These are phyloP conservation scores for Melinaea marsaeus DNA, from an alignment of 2,888 invertebrate genomes.

Conservation along the genomic window DNA sequence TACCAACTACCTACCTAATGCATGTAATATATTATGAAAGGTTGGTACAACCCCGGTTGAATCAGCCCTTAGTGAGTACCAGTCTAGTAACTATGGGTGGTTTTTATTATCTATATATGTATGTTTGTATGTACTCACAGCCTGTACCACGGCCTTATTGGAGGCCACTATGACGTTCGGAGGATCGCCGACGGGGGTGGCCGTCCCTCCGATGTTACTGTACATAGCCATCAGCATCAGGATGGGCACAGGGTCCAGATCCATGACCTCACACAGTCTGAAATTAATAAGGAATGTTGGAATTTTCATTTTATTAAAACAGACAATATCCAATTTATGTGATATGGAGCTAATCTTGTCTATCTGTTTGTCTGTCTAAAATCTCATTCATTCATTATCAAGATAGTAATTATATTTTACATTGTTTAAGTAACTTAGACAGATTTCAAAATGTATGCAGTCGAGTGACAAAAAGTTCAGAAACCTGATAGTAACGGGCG, in stretches of 20 bases:
- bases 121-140: constrained; percentile 68
- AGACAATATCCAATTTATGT: too few relatives aligned
- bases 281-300: constrained; percentile 23
- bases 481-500: constrained; percentile 91
- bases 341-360: too few relatives aligned
- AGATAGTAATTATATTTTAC: too few relatives aligned
- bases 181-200: constrained; percentile 94
- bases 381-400: too few relatives aligned
- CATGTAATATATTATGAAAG: too few relatives aligned
- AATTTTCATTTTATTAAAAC: too few relatives aligned
- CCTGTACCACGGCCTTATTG: constrained; percentile 81
- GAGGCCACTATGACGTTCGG: constrained; percentile 94
- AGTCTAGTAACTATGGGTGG: too few relatives aligned
- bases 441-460: not conserved
- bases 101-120: too few relatives aligned
- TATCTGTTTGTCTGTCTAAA: too few relatives aligned
- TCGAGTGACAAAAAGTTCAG: not conserved
- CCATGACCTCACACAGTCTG: constrained; percentile 92
- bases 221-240: constrained; percentile 92
- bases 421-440: not conserved
- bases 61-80: too few relatives aligned
- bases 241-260: constrained; percentile 91
- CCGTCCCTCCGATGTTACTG: constrained; percentile 93
- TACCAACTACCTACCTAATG: too few relatives aligned
- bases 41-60: too few relatives aligned